phyloP scores from a whole-genome alignment of 2,113 vertebrate species.

The Pangasianodon hypophthalmus region DNA sequence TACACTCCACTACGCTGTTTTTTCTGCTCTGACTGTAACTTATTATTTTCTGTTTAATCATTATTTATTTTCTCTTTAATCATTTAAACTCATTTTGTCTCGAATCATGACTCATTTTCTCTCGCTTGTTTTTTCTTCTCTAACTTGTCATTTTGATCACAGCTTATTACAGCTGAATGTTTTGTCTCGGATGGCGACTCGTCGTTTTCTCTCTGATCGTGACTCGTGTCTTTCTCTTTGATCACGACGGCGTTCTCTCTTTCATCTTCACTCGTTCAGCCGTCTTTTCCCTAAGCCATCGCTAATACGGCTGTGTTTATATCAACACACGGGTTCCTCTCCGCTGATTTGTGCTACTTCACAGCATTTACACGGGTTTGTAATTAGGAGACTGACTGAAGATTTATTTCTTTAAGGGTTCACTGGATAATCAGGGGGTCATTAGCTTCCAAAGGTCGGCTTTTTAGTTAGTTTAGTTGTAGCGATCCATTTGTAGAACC shows the following conservation, averaged over 20 bases:
- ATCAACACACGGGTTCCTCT: conserved; percentile 2
- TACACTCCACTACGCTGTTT: background rate
- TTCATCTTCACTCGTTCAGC: background rate
- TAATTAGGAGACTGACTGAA: background rate
- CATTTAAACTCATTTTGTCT: background rate
- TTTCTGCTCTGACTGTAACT: background rate
- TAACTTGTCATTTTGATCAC: background rate
- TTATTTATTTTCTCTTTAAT: background rate
- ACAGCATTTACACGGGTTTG: background rate
- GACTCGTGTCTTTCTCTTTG: background rate
- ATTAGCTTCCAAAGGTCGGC: background rate
- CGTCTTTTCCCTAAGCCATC: background rate
- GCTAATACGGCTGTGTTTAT: conserved; percentile 36
- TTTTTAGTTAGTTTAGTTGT: background rate
- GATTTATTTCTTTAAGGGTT: background rate
- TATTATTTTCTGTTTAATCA: background rate
- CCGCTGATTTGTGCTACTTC: background rate
- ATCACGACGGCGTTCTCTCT: background rate
- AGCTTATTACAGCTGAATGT: background rate
- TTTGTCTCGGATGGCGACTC: background rate
- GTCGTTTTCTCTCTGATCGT: background rate
- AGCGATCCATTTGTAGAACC: background rate
- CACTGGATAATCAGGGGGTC: background rate
- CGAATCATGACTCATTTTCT: background rate
- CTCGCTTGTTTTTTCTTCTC: background rate